A percentile compares a stretch with the other conserved stretches of the same genome.
phyloP scores from a whole-genome alignment of 2,797 vertebrate genomes.

The Nannoperca australis region DNA sequence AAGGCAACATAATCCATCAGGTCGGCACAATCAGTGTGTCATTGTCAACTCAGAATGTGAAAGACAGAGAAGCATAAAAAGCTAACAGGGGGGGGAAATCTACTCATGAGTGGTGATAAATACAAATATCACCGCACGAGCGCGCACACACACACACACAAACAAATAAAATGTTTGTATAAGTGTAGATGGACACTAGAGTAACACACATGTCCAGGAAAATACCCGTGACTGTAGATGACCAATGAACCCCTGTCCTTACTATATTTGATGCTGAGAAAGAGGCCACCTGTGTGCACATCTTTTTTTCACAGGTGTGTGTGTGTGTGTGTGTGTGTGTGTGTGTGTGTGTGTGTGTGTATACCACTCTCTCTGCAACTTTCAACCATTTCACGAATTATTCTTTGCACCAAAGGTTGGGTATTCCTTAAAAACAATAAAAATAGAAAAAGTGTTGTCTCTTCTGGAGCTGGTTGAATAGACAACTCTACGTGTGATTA shows the following conservation, averaged over 20 bases:
- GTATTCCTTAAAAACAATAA: neutral
- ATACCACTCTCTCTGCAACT: neutral
- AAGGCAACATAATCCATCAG: constrained; percentile 22
- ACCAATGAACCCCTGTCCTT: neutral
- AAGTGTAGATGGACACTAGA: neutral
- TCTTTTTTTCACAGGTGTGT: neutral
- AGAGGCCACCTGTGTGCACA: neutral
- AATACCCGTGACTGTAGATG: neutral
- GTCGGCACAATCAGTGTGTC: constrained; percentile 4
- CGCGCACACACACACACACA: neutral
- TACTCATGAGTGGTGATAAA: neutral
- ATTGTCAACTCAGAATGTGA: constrained; percentile 17
- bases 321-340: neutral
- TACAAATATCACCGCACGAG: neutral
- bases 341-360: neutral
- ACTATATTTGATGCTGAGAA: neutral
- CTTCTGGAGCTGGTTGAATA: constrained; percentile 3
- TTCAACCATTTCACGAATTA: constrained; percentile 14
- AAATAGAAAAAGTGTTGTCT: neutral
- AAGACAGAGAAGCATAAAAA: constrained; percentile 5
- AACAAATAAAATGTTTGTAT: neutral
- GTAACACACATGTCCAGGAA: neutral
- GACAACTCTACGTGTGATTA: constrained; percentile 26
- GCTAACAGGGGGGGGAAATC: neutral
- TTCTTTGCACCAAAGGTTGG: neutral